Evolutionary conservation across 1,140 invertebrate species (phyloP), one percentile per base, ranked within the genome.

Genomic region (Adoxophyes honmai): DNA sequence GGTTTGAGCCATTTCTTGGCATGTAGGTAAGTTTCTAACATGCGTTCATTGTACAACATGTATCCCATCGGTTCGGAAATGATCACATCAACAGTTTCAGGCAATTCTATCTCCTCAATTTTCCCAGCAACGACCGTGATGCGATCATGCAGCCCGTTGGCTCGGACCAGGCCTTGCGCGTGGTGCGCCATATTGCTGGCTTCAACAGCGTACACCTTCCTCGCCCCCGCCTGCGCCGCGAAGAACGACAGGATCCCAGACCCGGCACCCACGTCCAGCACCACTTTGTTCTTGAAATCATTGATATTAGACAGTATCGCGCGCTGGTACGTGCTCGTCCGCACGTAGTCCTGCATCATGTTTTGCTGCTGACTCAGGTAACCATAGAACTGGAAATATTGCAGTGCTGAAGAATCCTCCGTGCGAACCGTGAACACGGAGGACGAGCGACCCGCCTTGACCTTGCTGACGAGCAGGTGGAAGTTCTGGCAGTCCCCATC

Each of bases 31-130:
- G 98, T 99, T 90, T 99, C 98, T 61, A 99, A 90, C 98, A 99
- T 99, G 66, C 98, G 92, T 89, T 99, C 98, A 90, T 99, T 99
- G 78, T 99, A 99, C 8, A 99, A 90, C 98, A 99, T 99, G 77
- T 99, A 99, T 18, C 98, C 98, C 98, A 99, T 99, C 0, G 98
- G 98, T 89, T 99, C 98, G 6, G 98, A 99, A 61, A 99, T 98
- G 71, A 99, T 99, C 21, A 98, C 94, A 90, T 99, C 98, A 9
- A 99, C 98, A 71, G 92, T 92, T 87, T 99, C 98, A 4, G 98
- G 97, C 59, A 99, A 86, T 59, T 96, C 95, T 39, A 99, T 97
- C 90, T 99, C 98, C 90, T 99, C 98, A 67, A 99, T 98, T 92
- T 99, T 99, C 5, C 98, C 98, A 39, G 98, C 94, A 72, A 99